These are phyloP conservation scores for Choloepus didactylus DNA, from an alignment of 2,797 vertebrate genomes.

Conservation along the genomic window DNA sequence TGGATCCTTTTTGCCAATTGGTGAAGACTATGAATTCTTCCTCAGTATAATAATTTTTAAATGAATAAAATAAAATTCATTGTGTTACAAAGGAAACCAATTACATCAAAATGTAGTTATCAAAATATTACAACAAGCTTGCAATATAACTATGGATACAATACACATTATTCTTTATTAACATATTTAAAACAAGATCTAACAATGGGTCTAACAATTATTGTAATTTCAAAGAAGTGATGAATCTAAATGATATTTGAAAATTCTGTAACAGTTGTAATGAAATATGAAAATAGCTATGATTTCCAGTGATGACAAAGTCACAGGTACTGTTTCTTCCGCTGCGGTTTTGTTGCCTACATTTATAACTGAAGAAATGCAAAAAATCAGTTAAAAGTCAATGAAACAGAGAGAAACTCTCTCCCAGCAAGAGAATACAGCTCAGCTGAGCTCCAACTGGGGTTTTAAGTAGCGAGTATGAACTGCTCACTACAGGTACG, in stretches of 20 bases:
- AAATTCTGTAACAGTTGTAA: not conserved
- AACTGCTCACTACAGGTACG: too few species aligned
- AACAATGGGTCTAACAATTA: not conserved
- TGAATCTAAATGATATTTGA: not conserved
- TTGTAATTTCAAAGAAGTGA: conserved; percentile 17
- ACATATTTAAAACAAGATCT: not conserved
- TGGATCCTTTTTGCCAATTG: not conserved
- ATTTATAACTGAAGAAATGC: not conserved
- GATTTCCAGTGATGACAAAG: not conserved
- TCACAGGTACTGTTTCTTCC: not conserved
- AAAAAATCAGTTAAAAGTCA: conserved; percentile 28
- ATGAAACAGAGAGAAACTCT: too few species aligned
- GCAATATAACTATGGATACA: not conserved
- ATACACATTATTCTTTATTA: conserved; percentile 11
- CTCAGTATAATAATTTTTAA: not conserved
- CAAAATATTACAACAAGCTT: conserved; percentile 19
- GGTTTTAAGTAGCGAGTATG: too few species aligned
- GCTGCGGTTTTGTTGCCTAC: not conserved
- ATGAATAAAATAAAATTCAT: not conserved
- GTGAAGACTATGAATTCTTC: not conserved
- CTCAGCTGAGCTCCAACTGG: too few species aligned
- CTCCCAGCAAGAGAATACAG: too few species aligned
- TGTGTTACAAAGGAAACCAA: not conserved
- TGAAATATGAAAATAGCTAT: not conserved
- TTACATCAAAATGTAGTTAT: not conserved